phyloP scores from a whole-genome alignment of 2,113 vertebrate genomes.

The Mionectes macconnelli region DNA sequence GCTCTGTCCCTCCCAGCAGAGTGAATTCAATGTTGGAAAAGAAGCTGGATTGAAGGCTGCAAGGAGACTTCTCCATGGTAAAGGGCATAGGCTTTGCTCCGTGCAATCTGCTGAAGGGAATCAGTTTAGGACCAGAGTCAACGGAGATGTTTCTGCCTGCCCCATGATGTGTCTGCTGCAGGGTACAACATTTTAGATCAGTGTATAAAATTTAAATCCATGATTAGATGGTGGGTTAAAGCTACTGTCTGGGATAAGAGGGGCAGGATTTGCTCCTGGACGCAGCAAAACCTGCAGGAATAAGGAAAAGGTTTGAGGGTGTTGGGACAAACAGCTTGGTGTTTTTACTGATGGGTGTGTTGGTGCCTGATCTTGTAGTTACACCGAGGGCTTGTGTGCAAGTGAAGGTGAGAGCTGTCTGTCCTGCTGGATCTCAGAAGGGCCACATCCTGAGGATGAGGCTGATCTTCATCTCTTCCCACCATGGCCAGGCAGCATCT shows the following conservation, averaged over 20 bases:
- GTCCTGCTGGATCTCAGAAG: background rate
- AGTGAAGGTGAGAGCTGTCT: background rate
- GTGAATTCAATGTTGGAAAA: background rate
- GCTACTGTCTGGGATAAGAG: background rate
- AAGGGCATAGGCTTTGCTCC: background rate
- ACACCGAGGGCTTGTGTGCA: rapidly evolving
- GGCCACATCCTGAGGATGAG: background rate
- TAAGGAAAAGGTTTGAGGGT: background rate
- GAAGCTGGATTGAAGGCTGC: background rate
- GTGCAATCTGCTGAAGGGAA: background rate
- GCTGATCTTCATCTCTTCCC: background rate
- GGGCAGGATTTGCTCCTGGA: background rate
- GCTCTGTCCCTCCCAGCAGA: background rate
- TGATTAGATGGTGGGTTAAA: background rate
- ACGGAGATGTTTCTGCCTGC: background rate
- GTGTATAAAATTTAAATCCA: background rate
- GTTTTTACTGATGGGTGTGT: rapidly evolving
- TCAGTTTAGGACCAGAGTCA: background rate
- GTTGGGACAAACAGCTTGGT: background rate
- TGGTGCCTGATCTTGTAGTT: background rate
- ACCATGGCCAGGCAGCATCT: rapidly evolving
- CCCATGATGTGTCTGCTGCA: background rate
- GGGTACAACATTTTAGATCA: background rate
- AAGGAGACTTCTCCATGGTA: background rate
- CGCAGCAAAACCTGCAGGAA: background rate